Conservation (phyloP, 2,888 invertebrate genomes). For the Nebria brevicollis region DNA sequence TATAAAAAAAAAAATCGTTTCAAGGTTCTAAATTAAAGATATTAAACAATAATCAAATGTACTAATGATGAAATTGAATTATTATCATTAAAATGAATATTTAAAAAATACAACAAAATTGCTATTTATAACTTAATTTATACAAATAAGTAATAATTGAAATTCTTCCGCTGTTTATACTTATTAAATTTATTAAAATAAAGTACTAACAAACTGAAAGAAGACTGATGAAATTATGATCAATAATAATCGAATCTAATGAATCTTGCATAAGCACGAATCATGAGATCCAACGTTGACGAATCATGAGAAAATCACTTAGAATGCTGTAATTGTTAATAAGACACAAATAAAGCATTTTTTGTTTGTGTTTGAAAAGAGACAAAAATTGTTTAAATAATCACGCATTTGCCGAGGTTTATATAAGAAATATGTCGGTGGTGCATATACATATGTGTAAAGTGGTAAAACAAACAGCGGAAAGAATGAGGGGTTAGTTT, state of each 20-base stretch:
- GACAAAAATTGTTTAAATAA: slow-evolving; percentile 13
- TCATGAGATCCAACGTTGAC: not conserved
- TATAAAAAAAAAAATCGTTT: too few relatives aligned
- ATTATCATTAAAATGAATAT: not conserved
- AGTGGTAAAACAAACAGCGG: slow-evolving; percentile 34
- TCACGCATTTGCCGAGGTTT: slow-evolving; percentile 28
- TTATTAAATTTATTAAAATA: not conserved
- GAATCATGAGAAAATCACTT: not conserved
- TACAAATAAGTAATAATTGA: not conserved
- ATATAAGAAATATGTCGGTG: slow-evolving; percentile 23
- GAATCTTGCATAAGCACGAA: not conserved
- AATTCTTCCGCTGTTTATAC: not conserved
- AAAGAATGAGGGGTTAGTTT: slow-evolving; percentile 29
- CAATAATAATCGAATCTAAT: not conserved
- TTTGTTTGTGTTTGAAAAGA: not conserved
- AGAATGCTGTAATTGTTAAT: not conserved
- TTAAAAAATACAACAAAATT: not conserved
- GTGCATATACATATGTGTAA: slow-evolving; percentile 22
- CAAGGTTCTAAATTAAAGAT: too few relatives aligned
- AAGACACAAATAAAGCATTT: not conserved
- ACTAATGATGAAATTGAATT: not conserved
- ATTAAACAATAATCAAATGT: too few relatives aligned
- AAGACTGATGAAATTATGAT: not conserved
- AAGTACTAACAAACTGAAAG: not conserved
- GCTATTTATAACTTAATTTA: not conserved